Base-by-base conservation (phyloP, 2,888 invertebrate genomes). In the Dugesia japonica region DNA sequence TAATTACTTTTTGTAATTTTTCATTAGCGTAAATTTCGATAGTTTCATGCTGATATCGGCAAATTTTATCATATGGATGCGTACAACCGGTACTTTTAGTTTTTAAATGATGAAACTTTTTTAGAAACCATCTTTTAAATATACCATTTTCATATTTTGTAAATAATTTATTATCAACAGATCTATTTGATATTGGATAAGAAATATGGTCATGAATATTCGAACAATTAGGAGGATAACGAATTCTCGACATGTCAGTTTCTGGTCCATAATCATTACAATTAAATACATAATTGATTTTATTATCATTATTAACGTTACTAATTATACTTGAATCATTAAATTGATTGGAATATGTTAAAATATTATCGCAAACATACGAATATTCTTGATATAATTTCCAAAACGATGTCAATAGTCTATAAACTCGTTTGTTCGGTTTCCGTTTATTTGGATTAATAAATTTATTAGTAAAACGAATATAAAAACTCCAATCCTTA, bases 361-460 rank as follows among this genome's bases (percentile, higher is more conserved):
- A 23, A 27, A 72, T 27, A 23, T 23, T 72, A 26, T 72, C 72
- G 26, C 72, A 72, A 15, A 72, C 72, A 26, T 72, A 72, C 4
- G 28, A 72, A 23, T 72, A 72, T 23, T 72, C 72, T n/a, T 72
- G 28, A 72, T 72, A 72, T 20, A 72, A 72, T 15, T 28, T 72
- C 28, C 1, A 28, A 27, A 28, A 72, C n/a, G 72, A 27, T 13
- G 1, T 13, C 27, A 72, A 31, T 26, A 72, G n/a, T 23, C 72
- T 4, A 72, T 28, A 31, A 13, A 27, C 28, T 7, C 72, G 27
- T 7, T 28, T 72, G 26, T 28, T 27, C 27, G 28, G 23, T 28
- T 72, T 28, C 28, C n/a, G 7, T 20, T 72, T 27, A 26, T 17
- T 1, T 9, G 56, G 23, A 56, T 56, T 56, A n/a, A 4, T 23